Conservation (phyloP, 2,888 invertebrate genomes). For the Limnephilus marmoratus region DNA sequence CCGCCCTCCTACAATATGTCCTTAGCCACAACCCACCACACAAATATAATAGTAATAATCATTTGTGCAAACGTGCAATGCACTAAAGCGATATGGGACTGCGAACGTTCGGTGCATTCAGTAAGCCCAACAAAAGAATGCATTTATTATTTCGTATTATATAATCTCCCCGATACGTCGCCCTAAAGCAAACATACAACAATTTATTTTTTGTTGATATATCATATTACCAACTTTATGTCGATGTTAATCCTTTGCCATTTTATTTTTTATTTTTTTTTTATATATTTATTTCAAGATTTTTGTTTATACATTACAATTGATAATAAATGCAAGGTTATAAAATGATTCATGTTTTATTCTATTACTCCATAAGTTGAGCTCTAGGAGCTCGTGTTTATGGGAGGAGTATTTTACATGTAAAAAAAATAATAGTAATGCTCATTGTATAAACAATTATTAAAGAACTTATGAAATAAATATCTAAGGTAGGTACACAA, state of each 20-base stretch:
- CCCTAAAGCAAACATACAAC: neutral
- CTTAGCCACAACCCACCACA: neutral
- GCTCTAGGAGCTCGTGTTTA: no score
- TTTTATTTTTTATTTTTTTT: no score
- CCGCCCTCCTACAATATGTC: conserved; percentile 10
- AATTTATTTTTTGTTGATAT: neutral
- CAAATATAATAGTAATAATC: neutral
- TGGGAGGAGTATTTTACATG: no score
- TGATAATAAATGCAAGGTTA: no score
- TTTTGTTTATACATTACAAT: no score
- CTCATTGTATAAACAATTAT: no score
- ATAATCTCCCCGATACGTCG: neutral
- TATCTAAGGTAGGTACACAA: no score
- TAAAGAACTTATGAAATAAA: no score
- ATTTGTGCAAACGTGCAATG: conserved; percentile 18
- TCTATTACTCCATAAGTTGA: no score
- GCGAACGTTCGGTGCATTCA: neutral
- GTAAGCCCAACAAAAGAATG: neutral
- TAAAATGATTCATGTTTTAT: no score
- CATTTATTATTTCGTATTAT: neutral
- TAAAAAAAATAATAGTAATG: no score
- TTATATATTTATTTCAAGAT: no score
- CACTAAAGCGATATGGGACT: neutral
- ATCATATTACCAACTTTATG: neutral
- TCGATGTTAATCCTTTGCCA: neutral